Conservation (phyloP, 1,140 invertebrate species). For the Drosophila ohnishii region DNA sequence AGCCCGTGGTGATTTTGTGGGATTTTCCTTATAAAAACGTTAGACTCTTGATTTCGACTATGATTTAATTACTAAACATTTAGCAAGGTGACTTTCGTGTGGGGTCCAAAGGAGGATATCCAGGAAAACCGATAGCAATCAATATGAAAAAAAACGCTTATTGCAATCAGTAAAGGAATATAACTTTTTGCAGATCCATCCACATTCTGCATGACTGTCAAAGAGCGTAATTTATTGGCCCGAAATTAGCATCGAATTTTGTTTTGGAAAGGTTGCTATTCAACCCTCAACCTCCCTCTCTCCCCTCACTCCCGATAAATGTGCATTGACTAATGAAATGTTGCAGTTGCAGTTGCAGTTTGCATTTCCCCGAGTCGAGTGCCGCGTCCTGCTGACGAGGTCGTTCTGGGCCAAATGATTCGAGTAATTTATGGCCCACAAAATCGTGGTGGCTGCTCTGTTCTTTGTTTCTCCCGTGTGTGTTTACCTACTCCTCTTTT, state of each 20-base stretch:
- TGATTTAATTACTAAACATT: slow-evolving; percentile 69
- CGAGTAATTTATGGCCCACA: slow-evolving; percentile 74
- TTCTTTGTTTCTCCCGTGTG: slow-evolving; percentile 7
- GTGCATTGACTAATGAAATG: slow-evolving; percentile 72
- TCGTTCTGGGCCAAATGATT: slow-evolving; percentile 79
- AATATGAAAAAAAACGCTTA: slow-evolving; percentile 11
- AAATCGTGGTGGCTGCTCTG: slow-evolving; percentile 51
- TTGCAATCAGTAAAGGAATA: slow-evolving; percentile 4
- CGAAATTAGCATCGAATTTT: slow-evolving; percentile 76
- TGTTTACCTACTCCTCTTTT: slow-evolving; percentile 51
- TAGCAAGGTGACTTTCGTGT: slow-evolving; percentile 43
- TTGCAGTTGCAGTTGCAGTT: slow-evolving; percentile 26
- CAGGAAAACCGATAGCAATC: slow-evolving; percentile 52
- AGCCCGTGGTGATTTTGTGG: slow-evolving; percentile 69
- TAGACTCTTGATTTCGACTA: slow-evolving; percentile 49
- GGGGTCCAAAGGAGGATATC: slow-evolving; percentile 31
- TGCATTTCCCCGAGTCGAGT: slow-evolving; percentile 38
- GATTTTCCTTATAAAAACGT: slow-evolving; percentile 69
- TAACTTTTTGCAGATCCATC: slow-evolving; percentile 8
- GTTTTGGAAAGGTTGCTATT: slow-evolving; percentile 29
- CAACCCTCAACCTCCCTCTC: slow-evolving; percentile 12
- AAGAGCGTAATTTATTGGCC: slow-evolving; percentile 68
- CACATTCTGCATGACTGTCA: slow-evolving; percentile 55
- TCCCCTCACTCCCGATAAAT: slow-evolving; percentile 36
- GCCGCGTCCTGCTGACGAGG: slow-evolving; percentile 38